Percentiles rank a stretch among this genome's conserved stretches.
Conservation (phyloP, 2,888 invertebrate genomes). For the Pasiphila rectangulata region DNA sequence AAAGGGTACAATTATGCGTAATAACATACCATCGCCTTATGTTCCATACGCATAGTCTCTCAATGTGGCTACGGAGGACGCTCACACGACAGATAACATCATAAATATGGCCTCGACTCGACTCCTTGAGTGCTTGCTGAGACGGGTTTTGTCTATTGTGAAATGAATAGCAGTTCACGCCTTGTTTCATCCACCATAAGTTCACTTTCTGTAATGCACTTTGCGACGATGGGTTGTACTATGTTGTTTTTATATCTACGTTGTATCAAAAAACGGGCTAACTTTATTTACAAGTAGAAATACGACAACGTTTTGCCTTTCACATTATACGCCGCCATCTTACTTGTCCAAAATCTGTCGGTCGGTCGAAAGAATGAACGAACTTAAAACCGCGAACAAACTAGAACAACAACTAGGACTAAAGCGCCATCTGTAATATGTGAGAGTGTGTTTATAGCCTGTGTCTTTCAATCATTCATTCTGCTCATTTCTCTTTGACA, state of each 20-base stretch:
- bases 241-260: constrained; percentile 44
- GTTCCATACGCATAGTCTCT: constrained; percentile 62
- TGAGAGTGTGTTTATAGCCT: background rate
- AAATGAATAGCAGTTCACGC: constrained; percentile 66
- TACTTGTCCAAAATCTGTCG: constrained; percentile 74
- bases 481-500: background rate
- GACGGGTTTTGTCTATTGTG: constrained; percentile 80
- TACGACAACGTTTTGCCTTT: constrained; percentile 82
- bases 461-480: background rate
- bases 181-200: constrained; percentile 49
- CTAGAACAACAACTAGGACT: constrained; percentile 14
- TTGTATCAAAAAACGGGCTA: constrained; percentile 56
- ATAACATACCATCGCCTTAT: constrained; percentile 73
- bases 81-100: constrained; percentile 81
- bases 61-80: constrained; percentile 75
- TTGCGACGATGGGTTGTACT: constrained; percentile 43
- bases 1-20: constrained; percentile 28
- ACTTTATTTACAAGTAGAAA: constrained; percentile 78
- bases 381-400: constrained; percentile 22
- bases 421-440: constrained; percentile 12
- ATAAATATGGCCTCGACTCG: constrained; percentile 84
- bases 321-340: constrained; percentile 86
- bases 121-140: constrained; percentile 74
- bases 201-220: constrained; percentile 62
- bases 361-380: constrained; percentile 64